Conservation (phyloP, 2,113 vertebrate species). For the Paramormyrops kingsleyae region DNA sequence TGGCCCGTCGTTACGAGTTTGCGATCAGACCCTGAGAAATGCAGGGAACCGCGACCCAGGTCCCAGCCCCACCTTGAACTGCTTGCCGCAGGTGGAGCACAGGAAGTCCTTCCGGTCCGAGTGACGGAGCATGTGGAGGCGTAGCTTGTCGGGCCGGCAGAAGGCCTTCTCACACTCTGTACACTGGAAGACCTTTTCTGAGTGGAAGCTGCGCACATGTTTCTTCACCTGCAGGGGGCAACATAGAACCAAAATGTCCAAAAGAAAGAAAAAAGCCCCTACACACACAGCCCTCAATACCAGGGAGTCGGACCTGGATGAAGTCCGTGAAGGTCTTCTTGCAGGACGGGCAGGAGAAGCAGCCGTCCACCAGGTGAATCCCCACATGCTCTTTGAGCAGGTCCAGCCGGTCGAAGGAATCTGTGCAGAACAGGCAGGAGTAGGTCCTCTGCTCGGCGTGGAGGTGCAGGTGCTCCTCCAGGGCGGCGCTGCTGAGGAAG, state of each 20-base stretch:
- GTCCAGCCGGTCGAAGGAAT: slow-evolving; percentile 87
- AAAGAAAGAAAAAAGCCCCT: not conserved
- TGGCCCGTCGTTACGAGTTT: not conserved
- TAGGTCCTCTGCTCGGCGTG: slow-evolving; percentile 89
- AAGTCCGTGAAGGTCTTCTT: slow-evolving; percentile 93
- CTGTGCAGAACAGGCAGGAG: slow-evolving; percentile 84
- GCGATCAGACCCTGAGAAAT: not conserved
- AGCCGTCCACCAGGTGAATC: slow-evolving; percentile 78
- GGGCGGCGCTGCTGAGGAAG: slow-evolving; percentile 74
- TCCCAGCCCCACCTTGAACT: slow-evolving; percentile 82
- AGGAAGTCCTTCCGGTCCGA: slow-evolving; percentile 96
- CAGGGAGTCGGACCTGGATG: slow-evolving; percentile 73
- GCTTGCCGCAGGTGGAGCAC: slow-evolving; percentile 95
- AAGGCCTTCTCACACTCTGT: slow-evolving; percentile 93
- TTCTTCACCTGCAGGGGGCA: slow-evolving; percentile 78
- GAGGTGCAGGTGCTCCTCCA: slow-evolving; percentile 87
- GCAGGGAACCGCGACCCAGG: not conserved
- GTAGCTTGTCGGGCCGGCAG: slow-evolving; percentile 91
- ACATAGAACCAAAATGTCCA: not conserved
- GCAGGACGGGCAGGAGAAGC: slow-evolving; percentile 88
- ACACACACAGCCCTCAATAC: not conserved
- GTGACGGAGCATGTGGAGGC: slow-evolving; percentile 92
- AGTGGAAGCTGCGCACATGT: slow-evolving; percentile 94
- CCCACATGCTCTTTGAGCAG: slow-evolving; percentile 86
- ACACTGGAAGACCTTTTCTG: slow-evolving; percentile 94